A percentile compares a stretch with the other conserved stretches of the same genome.
Conservation (phyloP, 2,797 vertebrate genomes). For the Crax fasciolata region DNA sequence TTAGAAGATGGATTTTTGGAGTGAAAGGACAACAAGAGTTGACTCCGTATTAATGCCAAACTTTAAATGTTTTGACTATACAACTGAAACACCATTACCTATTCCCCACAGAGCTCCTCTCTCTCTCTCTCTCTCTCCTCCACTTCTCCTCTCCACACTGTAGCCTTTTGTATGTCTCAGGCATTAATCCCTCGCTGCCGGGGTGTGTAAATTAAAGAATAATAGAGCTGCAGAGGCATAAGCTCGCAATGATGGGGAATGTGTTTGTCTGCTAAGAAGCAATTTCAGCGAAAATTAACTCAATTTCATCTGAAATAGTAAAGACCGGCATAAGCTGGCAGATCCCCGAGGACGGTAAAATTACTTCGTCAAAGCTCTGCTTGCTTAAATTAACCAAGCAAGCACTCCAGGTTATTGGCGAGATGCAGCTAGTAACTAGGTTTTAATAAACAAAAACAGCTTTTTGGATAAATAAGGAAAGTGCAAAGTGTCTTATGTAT, state of each 20-base stretch:
- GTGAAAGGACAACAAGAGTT: constrained; percentile 44
- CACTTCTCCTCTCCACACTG: constrained; percentile 50
- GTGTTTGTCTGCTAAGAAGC: constrained; percentile 88
- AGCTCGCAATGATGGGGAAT: constrained; percentile 84
- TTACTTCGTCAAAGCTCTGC: constrained; percentile 86
- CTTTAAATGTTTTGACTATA: constrained; percentile 77
- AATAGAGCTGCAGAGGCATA: constrained; percentile 85
- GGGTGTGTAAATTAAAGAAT: constrained; percentile 85
- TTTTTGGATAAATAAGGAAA: constrained; percentile 83
- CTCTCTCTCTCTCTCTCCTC: background rate
- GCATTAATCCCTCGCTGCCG: constrained; percentile 78
- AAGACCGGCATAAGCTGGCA: constrained; percentile 85
- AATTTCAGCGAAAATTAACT: constrained; percentile 90
- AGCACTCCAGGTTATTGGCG: constrained; percentile 82
- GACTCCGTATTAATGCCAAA: constrained; percentile 57
- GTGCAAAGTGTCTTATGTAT: constrained; percentile 52
- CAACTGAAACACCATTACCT: constrained; percentile 73
- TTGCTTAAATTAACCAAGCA: constrained; percentile 87
- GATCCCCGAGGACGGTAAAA: constrained; percentile 86
- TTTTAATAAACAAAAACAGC: constrained; percentile 86
- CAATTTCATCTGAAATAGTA: constrained; percentile 86
- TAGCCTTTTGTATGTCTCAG: constrained; percentile 76
- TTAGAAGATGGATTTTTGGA: background rate
- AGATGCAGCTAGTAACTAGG: constrained; percentile 82
- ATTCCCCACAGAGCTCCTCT: constrained; percentile 55